phyloP scores from a whole-genome alignment of 2,888 invertebrate species.

The Cordilura impudica region DNA sequence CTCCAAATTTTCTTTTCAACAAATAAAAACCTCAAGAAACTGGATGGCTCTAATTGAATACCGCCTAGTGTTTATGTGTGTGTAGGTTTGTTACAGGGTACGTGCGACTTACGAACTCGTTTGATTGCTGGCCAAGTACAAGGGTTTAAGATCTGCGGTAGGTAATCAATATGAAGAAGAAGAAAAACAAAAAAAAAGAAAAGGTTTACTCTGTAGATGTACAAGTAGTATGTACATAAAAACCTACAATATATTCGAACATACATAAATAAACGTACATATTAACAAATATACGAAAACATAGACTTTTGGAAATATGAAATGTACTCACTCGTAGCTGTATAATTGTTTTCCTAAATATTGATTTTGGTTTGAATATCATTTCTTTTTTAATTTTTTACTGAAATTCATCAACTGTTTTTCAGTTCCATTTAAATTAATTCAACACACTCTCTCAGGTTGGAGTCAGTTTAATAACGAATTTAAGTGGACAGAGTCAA shows the following conservation, averaged over 20 bases:
- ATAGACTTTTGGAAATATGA: constrained; percentile 2
- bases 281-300: not conserved
- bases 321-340: too few relatives aligned
- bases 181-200: not conserved
- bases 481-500: constrained; percentile 8
- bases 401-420: constrained; percentile 20
- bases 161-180: constrained; percentile 49
- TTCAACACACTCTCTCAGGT: not conserved
- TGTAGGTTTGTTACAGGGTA: not conserved
- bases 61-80: not conserved
- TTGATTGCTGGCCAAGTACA: constrained; percentile 36
- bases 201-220: not conserved
- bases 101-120: constrained; percentile 28
- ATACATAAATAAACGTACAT: too few relatives aligned
- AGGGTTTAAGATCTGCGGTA: constrained; percentile 57
- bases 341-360: constrained; percentile 50
- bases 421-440: constrained; percentile 5
- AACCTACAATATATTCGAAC: too few relatives aligned
- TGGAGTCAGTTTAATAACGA: not conserved
- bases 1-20: too few relatives aligned
- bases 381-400: not conserved
- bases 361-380: constrained; percentile 21
- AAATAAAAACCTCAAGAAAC: too few relatives aligned
- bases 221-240: not conserved
- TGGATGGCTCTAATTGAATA: not conserved